These are phyloP conservation scores for Solenopsis fugax DNA, from an alignment of 1,140 invertebrate species.

Conservation along the genomic window DNA sequence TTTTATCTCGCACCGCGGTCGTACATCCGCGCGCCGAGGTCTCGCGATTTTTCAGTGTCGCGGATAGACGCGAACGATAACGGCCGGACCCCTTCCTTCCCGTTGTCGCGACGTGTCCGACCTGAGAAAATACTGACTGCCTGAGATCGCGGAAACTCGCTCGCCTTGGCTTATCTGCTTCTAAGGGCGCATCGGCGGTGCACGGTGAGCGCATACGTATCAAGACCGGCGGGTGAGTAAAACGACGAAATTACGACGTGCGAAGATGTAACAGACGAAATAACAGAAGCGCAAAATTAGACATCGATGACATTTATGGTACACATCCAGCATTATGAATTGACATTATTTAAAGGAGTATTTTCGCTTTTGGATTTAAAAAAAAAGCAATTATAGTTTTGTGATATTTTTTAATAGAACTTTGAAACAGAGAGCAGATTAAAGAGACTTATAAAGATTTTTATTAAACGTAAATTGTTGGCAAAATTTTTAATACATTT, in stretches of 20 bases:
- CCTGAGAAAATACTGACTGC: constrained; percentile 32
- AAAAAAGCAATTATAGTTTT: too few relatives aligned
- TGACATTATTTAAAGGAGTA: too few relatives aligned
- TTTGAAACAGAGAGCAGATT: too few relatives aligned
- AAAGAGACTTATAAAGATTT: too few relatives aligned
- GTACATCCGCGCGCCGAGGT: constrained; percentile 10
- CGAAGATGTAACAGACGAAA: constrained; percentile 12
- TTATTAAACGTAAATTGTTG: too few relatives aligned
- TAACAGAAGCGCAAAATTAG: not conserved
- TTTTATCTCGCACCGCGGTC: constrained; percentile 33
- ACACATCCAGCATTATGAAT: not conserved
- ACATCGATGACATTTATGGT: not conserved
- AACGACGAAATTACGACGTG: constrained; percentile 33
- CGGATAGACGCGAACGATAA: constrained; percentile 64
- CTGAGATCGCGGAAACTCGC: constrained; percentile 41
- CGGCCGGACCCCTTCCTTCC: constrained; percentile 3
- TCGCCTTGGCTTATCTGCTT: constrained; percentile 33
- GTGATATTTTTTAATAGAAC: too few relatives aligned
- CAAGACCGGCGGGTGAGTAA: constrained; percentile 16
- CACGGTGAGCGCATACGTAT: constrained; percentile 1
- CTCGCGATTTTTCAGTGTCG: constrained; percentile 65
- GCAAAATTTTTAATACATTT: too few relatives aligned
- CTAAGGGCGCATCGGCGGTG: not conserved
- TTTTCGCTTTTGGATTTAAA: too few relatives aligned
- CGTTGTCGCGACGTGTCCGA: constrained; percentile 9